Base-by-base conservation (phyloP, 2,888 invertebrate species). In the Cantharis rustica region DNA sequence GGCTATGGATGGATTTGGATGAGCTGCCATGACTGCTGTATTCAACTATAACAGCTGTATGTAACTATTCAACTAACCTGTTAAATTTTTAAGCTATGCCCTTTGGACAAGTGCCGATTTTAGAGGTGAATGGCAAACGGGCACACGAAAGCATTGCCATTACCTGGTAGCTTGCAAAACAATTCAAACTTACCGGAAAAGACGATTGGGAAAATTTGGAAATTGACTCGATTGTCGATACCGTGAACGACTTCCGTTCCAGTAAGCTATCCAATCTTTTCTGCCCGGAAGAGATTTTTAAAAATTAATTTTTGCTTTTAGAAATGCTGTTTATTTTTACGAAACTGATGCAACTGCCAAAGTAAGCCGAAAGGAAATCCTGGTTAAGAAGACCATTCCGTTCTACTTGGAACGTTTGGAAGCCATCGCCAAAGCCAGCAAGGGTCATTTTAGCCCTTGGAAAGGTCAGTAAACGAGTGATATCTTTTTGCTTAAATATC, bases 221-320 rank as follows among this genome's bases (percentile, higher is more conserved):
- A 85, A 92, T 93, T 79, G 93, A 93, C 85, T 88, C 91, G 75
- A 88, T 89, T 68, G 89, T 92, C 0, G 93, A 93, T 79, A 92
- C 91, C 26, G 81, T 92, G 27, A 90, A 90, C 75, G 93, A 93
- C 82, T 86, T 93, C 68, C 90, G 92, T 31, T 70, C 80, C 0
- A 91, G 93, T 93, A 84, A 90, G 91, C 77, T 26, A 9, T 1
- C 5, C 3, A 63, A 23, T 10, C 20, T 62, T 3, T 17, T 20
- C 3, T 11, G 16, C 10, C 13, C 9, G 0, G 9, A 2, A 3
- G 62, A 63, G 13, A 3, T 31, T 64, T 27, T 10, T 13, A 5
- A 31, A 31, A 62, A 10, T n/a, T 23, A 23, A 10, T 2, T 3
- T 16, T 68, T 71, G 5, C 16, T 71, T 61, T n/a, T 84, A 90